Evolutionary conservation across 2,113 vertebrate species (phyloP).

Genomic region (Laticauda laticaudata): DNA sequence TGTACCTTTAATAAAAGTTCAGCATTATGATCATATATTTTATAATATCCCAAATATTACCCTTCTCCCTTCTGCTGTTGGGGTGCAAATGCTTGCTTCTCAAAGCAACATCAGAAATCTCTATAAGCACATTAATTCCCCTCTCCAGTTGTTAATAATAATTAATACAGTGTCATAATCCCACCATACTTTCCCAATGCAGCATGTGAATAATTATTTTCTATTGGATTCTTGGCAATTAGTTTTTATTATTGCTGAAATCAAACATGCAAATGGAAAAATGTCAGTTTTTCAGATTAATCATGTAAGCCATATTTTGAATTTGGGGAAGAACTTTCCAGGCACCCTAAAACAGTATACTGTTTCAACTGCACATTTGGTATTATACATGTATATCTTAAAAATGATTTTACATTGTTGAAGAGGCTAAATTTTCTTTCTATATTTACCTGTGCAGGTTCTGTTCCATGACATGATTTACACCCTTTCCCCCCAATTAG

Average conservation of each 20-base stretch:
- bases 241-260: conserved; percentile 54
- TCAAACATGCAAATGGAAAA: conserved; percentile 47
- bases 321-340: conserved; percentile 31
- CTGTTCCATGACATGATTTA: too few relatives aligned
- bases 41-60: neutral
- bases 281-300: conserved; percentile 31
- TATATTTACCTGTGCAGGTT: neutral
- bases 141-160: conserved; percentile 38
- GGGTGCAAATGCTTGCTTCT: neutral
- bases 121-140: conserved; percentile 35
- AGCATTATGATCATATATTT: neutral
- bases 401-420: neutral
- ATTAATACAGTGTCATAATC: conserved; percentile 38
- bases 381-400: neutral
- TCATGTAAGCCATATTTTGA: conserved; percentile 42
- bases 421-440: neutral
- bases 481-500: neutral
- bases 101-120: neutral
- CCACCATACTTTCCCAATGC: conserved; percentile 23
- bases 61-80: neutral
- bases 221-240: conserved; percentile 51
- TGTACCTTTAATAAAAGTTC: neutral
- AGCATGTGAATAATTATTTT: conserved; percentile 55
- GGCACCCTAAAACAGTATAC: conserved; percentile 38
- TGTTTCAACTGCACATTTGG: conserved; percentile 34